Evolutionary conservation across 2,888 invertebrate species (phyloP).

Genomic region (Drosophila neutralis): DNA sequence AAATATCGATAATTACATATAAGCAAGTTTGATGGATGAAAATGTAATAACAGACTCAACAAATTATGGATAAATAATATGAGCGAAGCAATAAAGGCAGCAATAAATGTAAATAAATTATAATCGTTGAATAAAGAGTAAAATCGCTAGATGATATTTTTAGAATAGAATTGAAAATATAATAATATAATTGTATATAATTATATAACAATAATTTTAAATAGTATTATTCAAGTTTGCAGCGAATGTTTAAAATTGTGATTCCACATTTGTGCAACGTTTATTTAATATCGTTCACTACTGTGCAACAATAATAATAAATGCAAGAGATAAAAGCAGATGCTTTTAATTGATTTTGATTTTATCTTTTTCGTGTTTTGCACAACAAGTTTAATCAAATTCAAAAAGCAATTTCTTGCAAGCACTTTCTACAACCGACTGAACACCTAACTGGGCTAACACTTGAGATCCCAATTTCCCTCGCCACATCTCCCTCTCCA

Average conservation of each 20-base stretch:
- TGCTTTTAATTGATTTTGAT: background rate
- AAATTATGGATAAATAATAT: background rate
- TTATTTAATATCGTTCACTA: background rate
- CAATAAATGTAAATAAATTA: background rate
- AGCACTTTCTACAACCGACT: background rate
- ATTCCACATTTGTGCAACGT: background rate
- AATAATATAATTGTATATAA: no score
- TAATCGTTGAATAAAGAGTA: background rate
- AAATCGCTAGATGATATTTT: background rate
- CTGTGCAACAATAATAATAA: background rate
- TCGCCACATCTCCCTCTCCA: no score
- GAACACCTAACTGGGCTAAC: constrained; percentile 42
- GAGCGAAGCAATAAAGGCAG: background rate
- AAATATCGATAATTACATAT: background rate
- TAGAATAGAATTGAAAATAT: no score
- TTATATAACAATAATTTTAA: no score
- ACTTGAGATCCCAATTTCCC: constrained; percentile 11
- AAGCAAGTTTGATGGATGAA: background rate
- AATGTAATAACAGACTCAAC: background rate
- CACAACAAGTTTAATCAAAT: background rate
- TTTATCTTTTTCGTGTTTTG: background rate
- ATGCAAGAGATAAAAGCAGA: background rate
- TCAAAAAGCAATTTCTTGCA: background rate
- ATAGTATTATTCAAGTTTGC: background rate
- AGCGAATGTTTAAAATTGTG: background rate